phyloP scores from a whole-genome alignment of 2,113 vertebrate genomes.

The Pyrgilauda ruficollis region DNA sequence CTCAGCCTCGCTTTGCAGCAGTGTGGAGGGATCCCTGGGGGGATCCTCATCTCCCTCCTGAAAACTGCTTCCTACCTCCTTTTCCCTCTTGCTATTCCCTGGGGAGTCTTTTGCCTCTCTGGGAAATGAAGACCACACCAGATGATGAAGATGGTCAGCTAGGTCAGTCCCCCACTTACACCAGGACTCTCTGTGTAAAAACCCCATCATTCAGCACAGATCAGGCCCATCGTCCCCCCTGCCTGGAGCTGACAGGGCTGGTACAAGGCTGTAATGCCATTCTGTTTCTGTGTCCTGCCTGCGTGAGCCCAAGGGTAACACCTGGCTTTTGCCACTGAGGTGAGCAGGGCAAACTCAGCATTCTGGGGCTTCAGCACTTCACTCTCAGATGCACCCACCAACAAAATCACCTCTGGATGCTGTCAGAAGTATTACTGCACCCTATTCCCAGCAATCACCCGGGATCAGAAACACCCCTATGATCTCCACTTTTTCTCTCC shows the following conservation, averaged over 20 bases:
- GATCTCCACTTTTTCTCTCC: neutral
- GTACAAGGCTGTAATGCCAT: neutral
- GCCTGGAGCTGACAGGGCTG: neutral
- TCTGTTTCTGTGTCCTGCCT: neutral
- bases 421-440: neutral
- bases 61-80: neutral
- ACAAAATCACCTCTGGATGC: neutral
- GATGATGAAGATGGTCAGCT: neutral
- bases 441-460: neutral
- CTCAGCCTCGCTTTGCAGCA: neutral
- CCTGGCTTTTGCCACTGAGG: neutral
- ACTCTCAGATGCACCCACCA: neutral
- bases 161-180: neutral
- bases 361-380: neutral
- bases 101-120: neutral
- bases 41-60: neutral
- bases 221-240: neutral
- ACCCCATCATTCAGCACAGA: accelerated
- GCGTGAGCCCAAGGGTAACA: neutral
- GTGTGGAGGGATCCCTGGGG: accelerated
- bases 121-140: neutral
- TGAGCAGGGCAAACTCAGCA: neutral
- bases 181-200: neutral
- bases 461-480: neutral
- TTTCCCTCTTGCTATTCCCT: neutral